Conservation (phyloP, 2,113 vertebrate genomes). For the Erythrolamprus reginae region DNA sequence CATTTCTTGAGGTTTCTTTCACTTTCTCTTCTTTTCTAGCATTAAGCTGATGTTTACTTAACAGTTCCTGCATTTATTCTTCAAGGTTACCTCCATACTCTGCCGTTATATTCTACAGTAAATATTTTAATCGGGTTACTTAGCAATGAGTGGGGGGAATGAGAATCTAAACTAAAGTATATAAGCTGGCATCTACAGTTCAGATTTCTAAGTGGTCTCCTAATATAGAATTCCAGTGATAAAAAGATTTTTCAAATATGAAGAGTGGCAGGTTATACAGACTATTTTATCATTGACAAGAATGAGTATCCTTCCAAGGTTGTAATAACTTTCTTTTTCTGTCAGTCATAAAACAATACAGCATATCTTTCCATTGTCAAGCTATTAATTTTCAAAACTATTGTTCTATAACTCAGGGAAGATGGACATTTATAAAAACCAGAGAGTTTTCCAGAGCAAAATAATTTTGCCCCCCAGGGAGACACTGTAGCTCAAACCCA, state of each 20-base stretch:
- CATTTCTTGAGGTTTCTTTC: not conserved
- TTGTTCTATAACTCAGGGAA: not conserved
- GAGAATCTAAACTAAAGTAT: not conserved
- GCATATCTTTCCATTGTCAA: not conserved
- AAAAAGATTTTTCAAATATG: not conserved
- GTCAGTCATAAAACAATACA: not conserved
- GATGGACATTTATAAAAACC: not conserved
- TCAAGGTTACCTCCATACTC: not conserved
- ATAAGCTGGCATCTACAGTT: not conserved
- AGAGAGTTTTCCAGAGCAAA: not conserved
- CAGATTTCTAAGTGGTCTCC: not conserved
- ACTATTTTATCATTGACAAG: not conserved
- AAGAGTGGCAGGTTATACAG: not conserved
- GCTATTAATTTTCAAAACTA: not conserved
- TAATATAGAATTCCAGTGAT: not conserved
- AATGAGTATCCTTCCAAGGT: not conserved
- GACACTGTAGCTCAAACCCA: not conserved
- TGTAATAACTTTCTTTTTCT: not conserved
- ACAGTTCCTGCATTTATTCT: not conserved
- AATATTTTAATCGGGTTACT: not conserved
- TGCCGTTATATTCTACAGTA: not conserved
- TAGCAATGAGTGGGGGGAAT: not conserved
- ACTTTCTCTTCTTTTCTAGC: not conserved
- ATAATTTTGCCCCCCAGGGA: not conserved
- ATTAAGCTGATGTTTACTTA: not conserved